Percentiles rank a stretch among this genome's conserved stretches.
These are phyloP conservation scores for Daktulosphaira vitifoliae DNA, from an alignment of 1,140 invertebrate species.

Conservation along the genomic window DNA sequence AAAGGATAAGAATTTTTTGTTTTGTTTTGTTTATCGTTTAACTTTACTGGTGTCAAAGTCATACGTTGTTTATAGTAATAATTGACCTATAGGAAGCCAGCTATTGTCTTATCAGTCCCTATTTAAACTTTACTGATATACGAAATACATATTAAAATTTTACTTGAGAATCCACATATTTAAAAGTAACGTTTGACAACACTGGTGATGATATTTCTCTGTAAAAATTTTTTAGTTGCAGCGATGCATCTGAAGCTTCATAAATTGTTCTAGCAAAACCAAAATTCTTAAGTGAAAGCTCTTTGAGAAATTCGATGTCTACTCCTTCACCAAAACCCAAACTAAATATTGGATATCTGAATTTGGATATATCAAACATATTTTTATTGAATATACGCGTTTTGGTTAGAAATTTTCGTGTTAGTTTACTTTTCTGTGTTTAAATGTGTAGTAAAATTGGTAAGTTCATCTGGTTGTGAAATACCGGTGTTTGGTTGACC, in stretches of 20 bases:
- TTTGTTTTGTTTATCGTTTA: too few species aligned
- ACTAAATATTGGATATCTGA: conserved; percentile 48
- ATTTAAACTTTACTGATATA: too few species aligned
- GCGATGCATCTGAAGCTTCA: conserved; percentile 58
- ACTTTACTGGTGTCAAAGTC: too few species aligned
- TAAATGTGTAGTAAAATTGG: conserved; percentile 39
- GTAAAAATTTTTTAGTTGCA: conserved; percentile 64
- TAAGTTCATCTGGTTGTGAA: conserved; percentile 49
- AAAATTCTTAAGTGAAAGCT: conserved; percentile 54
- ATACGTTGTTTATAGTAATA: too few species aligned
- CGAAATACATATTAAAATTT: not conserved
- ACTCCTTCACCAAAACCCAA: conserved; percentile 64
- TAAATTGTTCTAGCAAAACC: conserved; percentile 65
- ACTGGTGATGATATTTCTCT: conserved; percentile 60
- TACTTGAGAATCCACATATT: conserved; percentile 50
- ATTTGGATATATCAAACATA: too few species aligned
- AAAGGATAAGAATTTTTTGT: too few species aligned
- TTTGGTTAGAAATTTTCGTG: too few species aligned
- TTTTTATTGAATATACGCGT: too few species aligned
- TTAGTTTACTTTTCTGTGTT: too few species aligned
- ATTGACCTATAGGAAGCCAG: too few species aligned
- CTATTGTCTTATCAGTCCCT: too few species aligned
- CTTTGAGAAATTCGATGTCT: conserved; percentile 56
- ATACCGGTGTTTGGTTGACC: conserved; percentile 59
- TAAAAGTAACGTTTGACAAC: conserved; percentile 56